Conservation (phyloP, 2,113 vertebrate species). For the Xyrauchen texanus region DNA sequence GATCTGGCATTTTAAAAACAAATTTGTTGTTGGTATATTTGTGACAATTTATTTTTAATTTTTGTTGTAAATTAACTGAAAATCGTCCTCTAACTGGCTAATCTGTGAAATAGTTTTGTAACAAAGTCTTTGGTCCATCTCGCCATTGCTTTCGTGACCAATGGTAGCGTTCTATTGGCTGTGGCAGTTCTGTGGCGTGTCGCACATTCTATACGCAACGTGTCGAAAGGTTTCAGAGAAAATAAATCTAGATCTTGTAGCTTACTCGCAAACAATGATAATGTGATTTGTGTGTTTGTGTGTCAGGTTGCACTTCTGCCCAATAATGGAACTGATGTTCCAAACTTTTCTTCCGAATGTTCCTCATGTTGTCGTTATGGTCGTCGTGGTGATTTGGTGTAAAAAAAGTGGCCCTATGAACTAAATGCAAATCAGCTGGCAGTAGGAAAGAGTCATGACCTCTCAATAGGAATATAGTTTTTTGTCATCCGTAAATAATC, state of each 20-base stretch:
- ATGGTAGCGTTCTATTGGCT: slow-evolving; percentile 54
- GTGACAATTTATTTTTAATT: slow-evolving; percentile 28
- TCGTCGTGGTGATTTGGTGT: slow-evolving; percentile 61
- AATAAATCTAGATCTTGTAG: slow-evolving; percentile 27
- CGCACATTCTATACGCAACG: slow-evolving; percentile 43
- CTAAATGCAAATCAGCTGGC: slow-evolving; percentile 64
- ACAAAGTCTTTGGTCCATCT: slow-evolving; percentile 43
- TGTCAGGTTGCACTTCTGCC: slow-evolving; percentile 50
- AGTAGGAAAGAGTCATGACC: slow-evolving; percentile 26
- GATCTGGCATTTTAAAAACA: too few species aligned
- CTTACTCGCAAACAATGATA: slow-evolving; percentile 39
- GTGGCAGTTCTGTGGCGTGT: slow-evolving; percentile 32
- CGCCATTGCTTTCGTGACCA: slow-evolving; percentile 50
- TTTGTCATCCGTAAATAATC: slow-evolving; percentile 2
- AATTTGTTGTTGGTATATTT: too few species aligned
- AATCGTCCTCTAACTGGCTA: slow-evolving; percentile 41
- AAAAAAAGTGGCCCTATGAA: slow-evolving; percentile 45
- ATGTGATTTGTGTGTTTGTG: slow-evolving; percentile 48
- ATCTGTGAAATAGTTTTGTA: slow-evolving; percentile 55
- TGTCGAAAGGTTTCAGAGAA: slow-evolving; percentile 38
- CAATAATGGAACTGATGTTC: slow-evolving; percentile 39
- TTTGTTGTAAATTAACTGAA: slow-evolving; percentile 49
- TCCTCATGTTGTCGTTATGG: slow-evolving; percentile 53
- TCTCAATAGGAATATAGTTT: slow-evolving; percentile 7
- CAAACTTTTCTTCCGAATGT: slow-evolving; percentile 22